These are phyloP conservation scores for Carpatolechia fugitivella DNA, from an alignment of 2,888 invertebrate genomes.

Conservation along the genomic window DNA sequence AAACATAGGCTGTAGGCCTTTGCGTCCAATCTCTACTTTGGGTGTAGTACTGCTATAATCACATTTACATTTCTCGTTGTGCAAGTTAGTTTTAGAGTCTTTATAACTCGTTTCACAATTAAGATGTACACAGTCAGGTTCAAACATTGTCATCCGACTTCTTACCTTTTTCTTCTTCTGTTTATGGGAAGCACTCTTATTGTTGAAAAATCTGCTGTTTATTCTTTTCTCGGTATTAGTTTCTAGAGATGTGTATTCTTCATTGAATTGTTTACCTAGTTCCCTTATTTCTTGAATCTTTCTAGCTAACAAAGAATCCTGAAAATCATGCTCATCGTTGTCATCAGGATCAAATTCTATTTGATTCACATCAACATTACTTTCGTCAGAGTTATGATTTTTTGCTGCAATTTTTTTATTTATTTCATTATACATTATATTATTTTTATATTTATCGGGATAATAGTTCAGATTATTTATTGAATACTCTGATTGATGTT, in stretches of 20 bases:
- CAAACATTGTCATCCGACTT: not conserved
- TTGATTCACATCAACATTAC: not conserved
- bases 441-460: not conserved
- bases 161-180: not conserved
- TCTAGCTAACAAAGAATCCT: not conserved
- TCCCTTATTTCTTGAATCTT: slow-evolving; percentile 11
- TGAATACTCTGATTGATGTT: not conserved
- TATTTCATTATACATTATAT: not conserved
- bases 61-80: not conserved
- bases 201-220: not conserved
- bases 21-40: not conserved
- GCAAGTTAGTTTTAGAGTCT: not conserved
- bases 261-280: not conserved
- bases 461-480: no score
- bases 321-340: not conserved
- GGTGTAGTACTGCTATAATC: not conserved
- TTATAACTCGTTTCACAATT: not conserved
- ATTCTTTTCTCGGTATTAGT: not conserved
- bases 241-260: not conserved
- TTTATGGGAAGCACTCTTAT: not conserved
- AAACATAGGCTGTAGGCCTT: not conserved
- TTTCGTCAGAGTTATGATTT: not conserved
- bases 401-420: not conserved
- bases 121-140: not conserved
- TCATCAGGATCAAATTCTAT: not conserved